phyloP scores from a whole-genome alignment of 2,888 invertebrate species.

The Pammene fasciana region DNA sequence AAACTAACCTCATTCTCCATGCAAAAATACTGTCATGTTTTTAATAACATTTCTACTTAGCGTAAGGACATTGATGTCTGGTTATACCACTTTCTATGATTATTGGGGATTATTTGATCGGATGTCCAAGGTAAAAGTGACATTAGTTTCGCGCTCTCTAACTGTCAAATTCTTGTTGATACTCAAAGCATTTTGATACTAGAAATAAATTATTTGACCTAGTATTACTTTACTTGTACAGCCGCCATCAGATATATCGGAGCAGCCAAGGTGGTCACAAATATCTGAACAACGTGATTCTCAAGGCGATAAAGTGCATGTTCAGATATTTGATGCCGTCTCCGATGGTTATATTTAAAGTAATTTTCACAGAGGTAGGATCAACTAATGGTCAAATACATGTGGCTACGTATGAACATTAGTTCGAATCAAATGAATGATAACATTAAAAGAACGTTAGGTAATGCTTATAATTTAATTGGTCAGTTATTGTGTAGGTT shows the following conservation, averaged over 20 bases:
- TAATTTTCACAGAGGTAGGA: no score
- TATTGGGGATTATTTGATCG: constrained; percentile 10
- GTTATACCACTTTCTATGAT: constrained; percentile 34
- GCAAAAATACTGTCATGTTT: constrained; percentile 7
- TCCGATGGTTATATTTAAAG: no score
- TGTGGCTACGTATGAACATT: no score
- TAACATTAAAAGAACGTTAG: neutral
- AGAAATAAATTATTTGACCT: neutral
- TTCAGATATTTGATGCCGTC: no score
- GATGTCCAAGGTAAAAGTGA: constrained; percentile 25
- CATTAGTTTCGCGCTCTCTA: constrained; percentile 14
- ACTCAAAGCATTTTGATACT: constrained; percentile 12
- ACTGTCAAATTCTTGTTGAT: constrained; percentile 1
- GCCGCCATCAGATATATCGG: no score
- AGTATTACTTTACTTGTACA: no score
- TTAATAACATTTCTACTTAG: constrained; percentile 11
- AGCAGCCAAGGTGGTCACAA: no score
- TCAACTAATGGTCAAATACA: neutral
- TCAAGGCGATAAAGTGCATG: no score
- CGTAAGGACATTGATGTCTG: constrained; percentile 32
- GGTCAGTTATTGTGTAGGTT: neutral
- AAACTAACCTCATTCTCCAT: constrained; percentile 27
- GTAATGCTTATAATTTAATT: neutral
- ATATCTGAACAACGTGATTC: no score
- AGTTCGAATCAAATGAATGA: neutral